These are phyloP conservation scores for Ptilodon capucinus DNA, from an alignment of 2,888 invertebrate species.

Conservation along the genomic window DNA sequence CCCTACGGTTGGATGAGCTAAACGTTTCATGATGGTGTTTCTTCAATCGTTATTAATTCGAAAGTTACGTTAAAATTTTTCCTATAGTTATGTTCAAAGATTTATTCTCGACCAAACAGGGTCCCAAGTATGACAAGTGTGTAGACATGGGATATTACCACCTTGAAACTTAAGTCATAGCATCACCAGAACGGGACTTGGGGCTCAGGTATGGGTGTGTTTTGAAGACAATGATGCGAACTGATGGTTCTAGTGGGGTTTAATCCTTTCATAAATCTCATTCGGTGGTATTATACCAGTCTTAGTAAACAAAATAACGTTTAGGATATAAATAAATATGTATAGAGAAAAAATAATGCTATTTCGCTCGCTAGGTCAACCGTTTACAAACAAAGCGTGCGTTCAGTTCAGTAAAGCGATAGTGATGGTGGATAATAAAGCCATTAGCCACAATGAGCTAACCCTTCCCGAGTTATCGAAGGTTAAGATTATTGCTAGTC, in stretches of 20 bases:
- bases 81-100: background rate
- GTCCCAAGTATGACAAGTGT: too few relatives aligned
- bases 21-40: slow-evolving; percentile 4
- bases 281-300: too few relatives aligned
- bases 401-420: background rate
- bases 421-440: slow-evolving; percentile 19
- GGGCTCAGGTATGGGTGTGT: too few relatives aligned
- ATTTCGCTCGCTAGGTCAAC: background rate
- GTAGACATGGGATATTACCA: too few relatives aligned
- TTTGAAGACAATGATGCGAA: too few relatives aligned
- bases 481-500: slow-evolving; percentile 43
- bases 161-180: too few relatives aligned
- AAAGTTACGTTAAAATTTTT: slow-evolving; percentile 3
- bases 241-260: too few relatives aligned
- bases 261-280: too few relatives aligned
- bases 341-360: background rate
- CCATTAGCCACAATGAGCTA: slow-evolving; percentile 23
- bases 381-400: background rate
- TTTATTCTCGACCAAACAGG: too few relatives aligned
- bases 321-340: background rate
- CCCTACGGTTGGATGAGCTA: background rate
- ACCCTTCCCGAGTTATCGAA: slow-evolving; percentile 50
- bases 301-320: too few relatives aligned
- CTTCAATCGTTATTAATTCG: slow-evolving; percentile 5
- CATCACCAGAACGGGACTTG: too few relatives aligned